Evolutionary conservation across 2,888 invertebrate species (phyloP).

Genomic region (Hypsopygia costalis): DNA sequence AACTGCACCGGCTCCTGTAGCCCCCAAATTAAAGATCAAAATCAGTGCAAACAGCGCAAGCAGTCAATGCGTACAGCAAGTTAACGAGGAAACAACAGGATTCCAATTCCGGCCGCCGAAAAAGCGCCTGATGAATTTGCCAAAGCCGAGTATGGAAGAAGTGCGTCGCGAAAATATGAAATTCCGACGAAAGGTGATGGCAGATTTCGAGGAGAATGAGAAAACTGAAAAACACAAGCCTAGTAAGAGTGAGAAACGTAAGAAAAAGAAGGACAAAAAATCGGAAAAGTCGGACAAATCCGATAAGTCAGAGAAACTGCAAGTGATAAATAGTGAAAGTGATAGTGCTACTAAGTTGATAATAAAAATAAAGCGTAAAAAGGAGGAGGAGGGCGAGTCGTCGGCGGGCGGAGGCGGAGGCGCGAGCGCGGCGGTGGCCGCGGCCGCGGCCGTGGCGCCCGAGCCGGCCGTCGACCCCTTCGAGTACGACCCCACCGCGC

Average conservation of each 20-base stretch:
- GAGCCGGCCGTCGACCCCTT: constrained; percentile 62
- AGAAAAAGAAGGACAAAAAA: constrained; percentile 79
- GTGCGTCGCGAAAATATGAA: constrained; percentile 93
- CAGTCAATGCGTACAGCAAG: constrained; percentile 79
- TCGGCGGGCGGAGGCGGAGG: constrained; percentile 34
- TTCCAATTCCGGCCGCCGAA: constrained; percentile 87
- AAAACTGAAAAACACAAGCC: constrained; percentile 70
- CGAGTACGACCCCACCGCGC: constrained; percentile 69
- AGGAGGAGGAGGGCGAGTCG: constrained; percentile 49
- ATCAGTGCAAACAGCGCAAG: constrained; percentile 82
- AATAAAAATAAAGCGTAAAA: constrained; percentile 84
- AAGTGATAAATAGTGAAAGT: constrained; percentile 70
- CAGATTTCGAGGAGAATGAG: constrained; percentile 88
- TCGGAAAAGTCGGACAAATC: constrained; percentile 39
- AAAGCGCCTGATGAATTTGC: constrained; percentile 84
- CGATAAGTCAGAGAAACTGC: constrained; percentile 77
- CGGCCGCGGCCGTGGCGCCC: constrained; percentile 47
- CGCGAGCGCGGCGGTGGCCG: constrained; percentile 34
- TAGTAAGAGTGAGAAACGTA: constrained; percentile 61
- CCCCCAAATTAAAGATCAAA: constrained; percentile 90
- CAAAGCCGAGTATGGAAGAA: constrained; percentile 88
- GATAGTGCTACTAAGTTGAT: constrained; percentile 87
- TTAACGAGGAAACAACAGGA: constrained; percentile 68
- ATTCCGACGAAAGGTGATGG: constrained; percentile 90
- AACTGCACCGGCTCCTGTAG: constrained; percentile 47